Conservation (phyloP, 2,888 invertebrate species). For the Formica aserva region DNA sequence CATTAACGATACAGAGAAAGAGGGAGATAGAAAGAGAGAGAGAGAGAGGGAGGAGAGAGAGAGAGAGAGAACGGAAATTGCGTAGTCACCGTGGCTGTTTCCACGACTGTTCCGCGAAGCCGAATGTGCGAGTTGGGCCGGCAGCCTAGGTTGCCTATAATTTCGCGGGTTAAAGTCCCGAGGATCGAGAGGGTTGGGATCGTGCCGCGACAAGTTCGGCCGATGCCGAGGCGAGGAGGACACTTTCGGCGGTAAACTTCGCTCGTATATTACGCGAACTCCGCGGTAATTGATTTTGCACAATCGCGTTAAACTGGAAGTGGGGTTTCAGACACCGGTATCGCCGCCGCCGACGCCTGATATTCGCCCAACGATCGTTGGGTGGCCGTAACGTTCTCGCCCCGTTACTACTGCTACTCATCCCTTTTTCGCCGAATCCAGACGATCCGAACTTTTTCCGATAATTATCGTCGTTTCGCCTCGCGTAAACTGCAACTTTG, state of each 20-base stretch:
- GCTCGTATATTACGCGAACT: slow-evolving; percentile 73
- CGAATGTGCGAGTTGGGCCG: slow-evolving; percentile 57
- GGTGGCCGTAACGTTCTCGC: neutral
- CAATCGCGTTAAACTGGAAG: slow-evolving; percentile 73
- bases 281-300: slow-evolving; percentile 74
- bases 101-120: slow-evolving; percentile 63
- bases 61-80: neutral
- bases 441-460: slow-evolving; percentile 45
- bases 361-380: slow-evolving; percentile 14
- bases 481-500: slow-evolving; percentile 6
- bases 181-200: slow-evolving; percentile 55
- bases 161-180: slow-evolving; percentile 66
- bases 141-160: slow-evolving; percentile 59
- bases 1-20: slow-evolving; percentile 39
- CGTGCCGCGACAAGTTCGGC: slow-evolving; percentile 61
- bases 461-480: slow-evolving; percentile 41
- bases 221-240: slow-evolving; percentile 58
- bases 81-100: slow-evolving; percentile 44
- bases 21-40: neutral
- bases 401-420: slow-evolving; percentile 17
- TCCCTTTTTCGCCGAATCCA: slow-evolving; percentile 32
- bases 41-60: neutral
- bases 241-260: slow-evolving; percentile 72
- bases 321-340: slow-evolving; percentile 67
- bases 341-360: slow-evolving; percentile 39